Conservation (phyloP, 2,113 vertebrate genomes). For the Picathartes gymnocephalus region DNA sequence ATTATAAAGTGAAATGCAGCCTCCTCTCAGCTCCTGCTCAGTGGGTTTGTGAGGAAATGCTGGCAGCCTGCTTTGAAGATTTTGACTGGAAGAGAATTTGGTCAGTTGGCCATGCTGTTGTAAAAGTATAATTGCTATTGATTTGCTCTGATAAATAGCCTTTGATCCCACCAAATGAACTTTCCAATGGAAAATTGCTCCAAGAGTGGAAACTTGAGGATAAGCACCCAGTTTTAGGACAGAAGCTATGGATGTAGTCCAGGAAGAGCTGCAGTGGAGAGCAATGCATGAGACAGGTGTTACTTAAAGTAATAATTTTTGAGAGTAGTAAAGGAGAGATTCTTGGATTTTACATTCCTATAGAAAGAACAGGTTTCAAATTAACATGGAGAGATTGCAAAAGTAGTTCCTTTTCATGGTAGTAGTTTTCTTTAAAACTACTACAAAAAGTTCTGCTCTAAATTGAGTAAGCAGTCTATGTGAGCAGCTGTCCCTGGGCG, state of each 20-base stretch:
- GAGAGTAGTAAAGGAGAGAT: neutral
- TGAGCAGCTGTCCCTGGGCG: neutral
- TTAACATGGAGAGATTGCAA: neutral
- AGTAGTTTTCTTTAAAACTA: neutral
- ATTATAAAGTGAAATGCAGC: neutral
- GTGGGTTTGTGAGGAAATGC: neutral
- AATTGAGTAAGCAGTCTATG: neutral
- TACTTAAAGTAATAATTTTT: neutral
- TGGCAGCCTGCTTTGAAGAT: neutral
- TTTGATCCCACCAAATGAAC: neutral
- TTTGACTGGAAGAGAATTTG: neutral
- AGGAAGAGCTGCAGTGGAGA: neutral
- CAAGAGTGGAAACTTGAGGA: neutral
- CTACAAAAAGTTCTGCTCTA: neutral
- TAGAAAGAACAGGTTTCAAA: neutral
- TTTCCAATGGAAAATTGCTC: slow-evolving; percentile 14
- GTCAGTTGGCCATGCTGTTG: neutral
- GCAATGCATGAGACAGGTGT: neutral
- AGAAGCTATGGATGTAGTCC: neutral
- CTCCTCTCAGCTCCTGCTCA: neutral
- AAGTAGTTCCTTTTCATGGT: neutral
- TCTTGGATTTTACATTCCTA: neutral
- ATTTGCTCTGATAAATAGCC: neutral
- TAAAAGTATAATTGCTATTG: neutral
- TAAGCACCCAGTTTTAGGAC: neutral